A percentile compares a stretch with the other conserved stretches of the same genome.
These are phyloP conservation scores for Caenorhabditis afra DNA, from an alignment of 2,888 invertebrate genomes.

Conservation along the genomic window DNA sequence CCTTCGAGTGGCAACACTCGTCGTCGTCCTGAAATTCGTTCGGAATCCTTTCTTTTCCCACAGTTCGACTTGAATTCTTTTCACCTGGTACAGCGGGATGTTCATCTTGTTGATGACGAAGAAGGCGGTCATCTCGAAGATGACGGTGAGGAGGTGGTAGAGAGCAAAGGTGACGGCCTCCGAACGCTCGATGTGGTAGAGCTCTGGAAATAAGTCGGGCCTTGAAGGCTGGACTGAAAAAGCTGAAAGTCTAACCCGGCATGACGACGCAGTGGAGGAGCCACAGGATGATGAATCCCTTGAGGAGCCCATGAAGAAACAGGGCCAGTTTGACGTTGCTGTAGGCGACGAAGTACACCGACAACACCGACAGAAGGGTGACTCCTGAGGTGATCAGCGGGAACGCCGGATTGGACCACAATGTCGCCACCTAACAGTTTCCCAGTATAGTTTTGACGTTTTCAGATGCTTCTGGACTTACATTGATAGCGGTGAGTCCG, in stretches of 20 bases:
- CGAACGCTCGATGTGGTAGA: conserved; percentile 24
- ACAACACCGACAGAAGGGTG: conserved; percentile 17
- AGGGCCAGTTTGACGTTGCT: conserved; percentile 38
- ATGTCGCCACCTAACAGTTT: conserved; percentile 21
- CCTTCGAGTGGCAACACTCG: background rate
- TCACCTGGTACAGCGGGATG: conserved; percentile 31
- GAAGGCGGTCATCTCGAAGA: conserved; percentile 44
- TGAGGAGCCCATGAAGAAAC: conserved; percentile 19
- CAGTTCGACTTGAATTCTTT: background rate
- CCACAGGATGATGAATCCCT: conserved; percentile 18
- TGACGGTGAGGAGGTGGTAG: conserved; percentile 29
- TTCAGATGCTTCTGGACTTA: background rate
- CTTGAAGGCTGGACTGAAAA: no score
- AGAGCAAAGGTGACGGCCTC: conserved; percentile 19
- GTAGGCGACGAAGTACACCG: conserved; percentile 41
- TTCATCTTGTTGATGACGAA: conserved; percentile 55
- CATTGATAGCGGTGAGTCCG: conserved; percentile 12
- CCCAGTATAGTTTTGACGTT: no score
- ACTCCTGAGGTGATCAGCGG: conserved; percentile 13
- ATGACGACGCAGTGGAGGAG: conserved; percentile 14
- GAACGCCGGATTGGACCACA: conserved; percentile 38
- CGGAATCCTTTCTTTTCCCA: background rate
- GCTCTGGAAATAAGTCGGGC: background rate
- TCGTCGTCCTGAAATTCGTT: conserved; percentile 13
- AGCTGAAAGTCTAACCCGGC: conserved; percentile 16